Base-by-base conservation (phyloP, 2,888 invertebrate genomes). In the Drosophila mulleri region DNA sequence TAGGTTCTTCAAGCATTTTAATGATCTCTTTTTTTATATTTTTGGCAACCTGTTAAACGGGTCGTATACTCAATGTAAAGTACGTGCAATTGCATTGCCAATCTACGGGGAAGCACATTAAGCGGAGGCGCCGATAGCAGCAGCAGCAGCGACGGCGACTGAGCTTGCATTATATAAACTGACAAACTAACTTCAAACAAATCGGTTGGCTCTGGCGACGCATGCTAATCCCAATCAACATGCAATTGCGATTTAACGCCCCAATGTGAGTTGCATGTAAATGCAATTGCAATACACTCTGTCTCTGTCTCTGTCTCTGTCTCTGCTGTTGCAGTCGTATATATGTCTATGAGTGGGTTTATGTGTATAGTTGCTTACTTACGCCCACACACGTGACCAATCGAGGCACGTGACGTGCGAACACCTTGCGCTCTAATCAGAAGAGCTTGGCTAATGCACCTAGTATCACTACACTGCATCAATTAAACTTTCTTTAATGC, bases 161-260 rank as follows among this genome's bases (percentile, higher is more conserved):
- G 44, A 48, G 68, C 44, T n/a, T 48, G 67, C 62, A 63, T 76
- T 83, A 83, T 82, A 86, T 75, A 80, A 86, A 67, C 50, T 65
- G 77, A 67, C 72, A 68, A 66, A 61, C 47, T 63, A 62, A 54
- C 65, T 57, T 70, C 69, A 56, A 66, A 57, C 65, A 53, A 63
- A 72, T 47, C 63, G 59, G 47, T 12, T 37, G 32, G 45, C 58
- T 54, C 44, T 50, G n/a, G 52, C 72, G 35, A 69, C 50, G 85
- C 71, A 81, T 81, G 62, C 57, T 75, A 81, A 82, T 83, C 73
- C 47, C 20, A 58, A 80, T 83, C 84, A 77, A 69, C 78, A 77
- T 87, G 87, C 87, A 87, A 83, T 77, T 83, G 87, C 78, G 72
- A 80, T 73, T 76, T 71, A 73, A 63, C 59, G 41, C 39, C 62